A percentile compares a stretch with the other conserved stretches of the same genome.
phyloP scores from a whole-genome alignment of 2,888 invertebrate genomes.

The Drosophila macrothrix region DNA sequence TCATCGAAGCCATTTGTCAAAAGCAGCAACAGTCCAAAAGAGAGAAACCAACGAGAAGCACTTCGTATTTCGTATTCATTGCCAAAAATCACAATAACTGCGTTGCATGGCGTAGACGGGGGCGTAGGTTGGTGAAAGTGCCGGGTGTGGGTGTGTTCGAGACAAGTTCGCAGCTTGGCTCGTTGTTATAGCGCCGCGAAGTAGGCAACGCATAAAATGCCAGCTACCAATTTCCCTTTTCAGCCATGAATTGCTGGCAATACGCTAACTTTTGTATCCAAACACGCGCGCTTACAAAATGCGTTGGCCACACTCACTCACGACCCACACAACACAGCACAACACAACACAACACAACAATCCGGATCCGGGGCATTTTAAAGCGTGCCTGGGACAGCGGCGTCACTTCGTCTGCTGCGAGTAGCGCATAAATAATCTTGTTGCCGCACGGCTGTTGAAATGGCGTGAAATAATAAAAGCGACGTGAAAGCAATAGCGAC shows the following conservation, averaged over 20 bases:
- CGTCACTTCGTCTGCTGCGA: constrained; percentile 45
- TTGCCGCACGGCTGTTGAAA: constrained; percentile 81
- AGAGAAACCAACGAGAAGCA: constrained; percentile 8
- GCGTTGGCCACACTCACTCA: constrained; percentile 49
- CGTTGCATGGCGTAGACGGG: constrained; percentile 8
- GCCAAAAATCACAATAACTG: constrained; percentile 77
- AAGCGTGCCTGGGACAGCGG: constrained; percentile 55
- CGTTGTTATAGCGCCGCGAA: constrained; percentile 60
- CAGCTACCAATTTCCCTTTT: constrained; percentile 46
- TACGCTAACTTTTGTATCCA: constrained; percentile 72
- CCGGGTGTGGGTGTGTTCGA: background rate
- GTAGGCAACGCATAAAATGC: constrained; percentile 58
- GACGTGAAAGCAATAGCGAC: constrained; percentile 75
- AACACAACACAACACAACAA: constrained; percentile 12
- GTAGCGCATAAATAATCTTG: constrained; percentile 79
- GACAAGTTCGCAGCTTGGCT: constrained; percentile 22
- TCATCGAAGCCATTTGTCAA: constrained; percentile 79
- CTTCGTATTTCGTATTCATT: constrained; percentile 74
- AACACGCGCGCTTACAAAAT: constrained; percentile 70
- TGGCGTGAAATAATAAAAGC: constrained; percentile 80
- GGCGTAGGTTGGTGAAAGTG: background rate
- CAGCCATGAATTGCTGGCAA: constrained; percentile 37
- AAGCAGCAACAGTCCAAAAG: constrained; percentile 51
- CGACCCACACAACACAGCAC: constrained; percentile 27
- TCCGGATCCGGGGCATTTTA: constrained; percentile 54